phyloP scores from a whole-genome alignment of 2,797 vertebrate species.

The Smutsia gigantea region DNA sequence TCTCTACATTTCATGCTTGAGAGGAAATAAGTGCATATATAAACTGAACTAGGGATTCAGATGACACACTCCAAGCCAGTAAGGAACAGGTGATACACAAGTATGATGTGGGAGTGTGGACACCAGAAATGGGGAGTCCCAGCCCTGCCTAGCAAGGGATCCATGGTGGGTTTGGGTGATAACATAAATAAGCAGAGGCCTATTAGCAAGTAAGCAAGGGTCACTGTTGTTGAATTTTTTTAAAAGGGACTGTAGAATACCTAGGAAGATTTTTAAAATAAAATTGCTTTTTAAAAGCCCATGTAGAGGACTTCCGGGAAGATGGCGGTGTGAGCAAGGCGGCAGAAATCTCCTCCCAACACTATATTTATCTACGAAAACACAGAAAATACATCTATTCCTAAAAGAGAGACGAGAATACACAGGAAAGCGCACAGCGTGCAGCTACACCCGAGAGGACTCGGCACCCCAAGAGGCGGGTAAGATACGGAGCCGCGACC shows the following conservation, averaged over 20 bases:
- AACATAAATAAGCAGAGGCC: neutral
- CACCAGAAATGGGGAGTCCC: neutral
- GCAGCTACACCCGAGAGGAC: too few species aligned
- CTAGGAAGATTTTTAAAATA: conserved; percentile 29
- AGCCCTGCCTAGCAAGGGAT: neutral
- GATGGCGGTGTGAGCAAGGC: too few species aligned
- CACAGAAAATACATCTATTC: too few species aligned
- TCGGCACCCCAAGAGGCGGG: too few species aligned
- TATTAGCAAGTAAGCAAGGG: neutral
- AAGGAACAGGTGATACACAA: neutral
- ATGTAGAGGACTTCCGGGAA: too few species aligned
- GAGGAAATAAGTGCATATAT: conserved; percentile 37
- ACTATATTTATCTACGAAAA: too few species aligned
- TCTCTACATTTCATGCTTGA: conserved; percentile 1
- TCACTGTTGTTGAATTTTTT: neutral
- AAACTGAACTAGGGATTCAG: neutral
- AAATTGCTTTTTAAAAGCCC: conserved; percentile 10
- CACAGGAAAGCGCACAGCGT: too few species aligned
- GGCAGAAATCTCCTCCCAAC: too few species aligned
- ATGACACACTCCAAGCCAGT: neutral
- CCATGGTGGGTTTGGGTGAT: neutral
- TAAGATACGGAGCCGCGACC: too few species aligned
- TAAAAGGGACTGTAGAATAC: neutral
- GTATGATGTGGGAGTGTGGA: neutral
- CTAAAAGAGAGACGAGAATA: too few species aligned